Percentiles rank a stretch among this genome's conserved stretches.
phyloP scores from a whole-genome alignment of 2,113 vertebrate species.

The Tiliqua scincoides region DNA sequence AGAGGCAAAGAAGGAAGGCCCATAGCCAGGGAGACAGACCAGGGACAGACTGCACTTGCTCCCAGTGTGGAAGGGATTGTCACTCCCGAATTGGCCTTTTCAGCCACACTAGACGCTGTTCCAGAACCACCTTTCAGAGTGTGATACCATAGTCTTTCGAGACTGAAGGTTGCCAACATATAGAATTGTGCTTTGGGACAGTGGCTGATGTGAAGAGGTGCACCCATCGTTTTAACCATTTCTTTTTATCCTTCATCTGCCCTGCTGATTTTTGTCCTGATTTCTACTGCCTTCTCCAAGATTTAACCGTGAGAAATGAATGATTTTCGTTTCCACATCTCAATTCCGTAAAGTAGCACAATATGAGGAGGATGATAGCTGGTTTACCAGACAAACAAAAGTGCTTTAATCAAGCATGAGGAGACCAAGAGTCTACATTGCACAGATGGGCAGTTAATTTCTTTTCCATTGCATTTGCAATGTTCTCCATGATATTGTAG shows the following conservation, averaged over 20 bases:
- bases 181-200: neutral
- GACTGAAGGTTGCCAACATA: too few relatives aligned
- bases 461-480: conserved; percentile 57
- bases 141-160: too few relatives aligned
- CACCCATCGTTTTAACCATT: neutral
- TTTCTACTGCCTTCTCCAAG: neutral
- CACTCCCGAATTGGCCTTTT: too few relatives aligned
- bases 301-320: neutral
- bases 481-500: conserved; percentile 49
- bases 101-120: too few relatives aligned
- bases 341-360: conserved; percentile 38
- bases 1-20: too few relatives aligned
- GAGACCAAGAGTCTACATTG: conserved; percentile 45
- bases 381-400: conserved; percentile 43
- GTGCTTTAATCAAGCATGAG: conserved; percentile 55
- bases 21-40: too few relatives aligned
- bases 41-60: too few relatives aligned
- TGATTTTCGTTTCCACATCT: neutral
- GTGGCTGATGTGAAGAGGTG: neutral
- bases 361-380: conserved; percentile 34
- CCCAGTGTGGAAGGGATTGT: too few relatives aligned
- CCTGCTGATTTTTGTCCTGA: neutral
- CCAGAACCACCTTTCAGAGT: too few relatives aligned
- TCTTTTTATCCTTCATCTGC: neutral
- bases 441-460: conserved; percentile 68